phyloP scores from a whole-genome alignment of 2,797 vertebrate species.

The Sitta carolinensis region DNA sequence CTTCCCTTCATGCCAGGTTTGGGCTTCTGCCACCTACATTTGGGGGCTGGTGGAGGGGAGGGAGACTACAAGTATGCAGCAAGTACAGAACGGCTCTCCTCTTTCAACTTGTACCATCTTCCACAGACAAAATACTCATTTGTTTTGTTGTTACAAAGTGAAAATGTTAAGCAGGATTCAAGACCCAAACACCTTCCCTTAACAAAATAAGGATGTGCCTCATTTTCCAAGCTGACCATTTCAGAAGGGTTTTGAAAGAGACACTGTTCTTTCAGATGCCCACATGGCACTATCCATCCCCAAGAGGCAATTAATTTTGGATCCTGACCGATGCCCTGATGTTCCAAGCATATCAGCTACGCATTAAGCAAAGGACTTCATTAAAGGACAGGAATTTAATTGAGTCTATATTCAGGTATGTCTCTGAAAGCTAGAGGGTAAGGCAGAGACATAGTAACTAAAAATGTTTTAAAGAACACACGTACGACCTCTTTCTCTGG shows the following conservation, averaged over 20 bases:
- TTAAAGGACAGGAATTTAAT: slow-evolving; percentile 49
- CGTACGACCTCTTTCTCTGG: background rate
- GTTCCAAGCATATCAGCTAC: background rate
- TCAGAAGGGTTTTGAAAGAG: slow-evolving; percentile 30
- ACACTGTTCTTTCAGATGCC: background rate
- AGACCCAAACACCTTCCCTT: background rate
- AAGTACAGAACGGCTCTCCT: background rate
- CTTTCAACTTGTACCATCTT: background rate
- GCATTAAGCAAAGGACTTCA: slow-evolving; percentile 15
- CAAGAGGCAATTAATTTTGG: slow-evolving; percentile 53
- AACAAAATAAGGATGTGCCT: background rate
- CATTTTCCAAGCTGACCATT: slow-evolving; percentile 2
- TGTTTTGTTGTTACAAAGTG: background rate
- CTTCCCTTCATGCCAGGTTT: background rate
- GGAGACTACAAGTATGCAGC: background rate
- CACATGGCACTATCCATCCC: background rate
- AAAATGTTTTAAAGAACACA: slow-evolving; percentile 3
- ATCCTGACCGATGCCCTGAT: background rate
- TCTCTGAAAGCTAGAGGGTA: slow-evolving; percentile 34
- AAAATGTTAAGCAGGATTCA: background rate
- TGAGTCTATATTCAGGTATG: slow-evolving; percentile 17
- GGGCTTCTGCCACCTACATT: background rate
- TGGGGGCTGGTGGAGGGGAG: background rate
- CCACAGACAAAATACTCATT: background rate
- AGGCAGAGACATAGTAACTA: background rate